Base-by-base conservation (phyloP, 1,140 invertebrate genomes). In the Plectus sambesii region DNA sequence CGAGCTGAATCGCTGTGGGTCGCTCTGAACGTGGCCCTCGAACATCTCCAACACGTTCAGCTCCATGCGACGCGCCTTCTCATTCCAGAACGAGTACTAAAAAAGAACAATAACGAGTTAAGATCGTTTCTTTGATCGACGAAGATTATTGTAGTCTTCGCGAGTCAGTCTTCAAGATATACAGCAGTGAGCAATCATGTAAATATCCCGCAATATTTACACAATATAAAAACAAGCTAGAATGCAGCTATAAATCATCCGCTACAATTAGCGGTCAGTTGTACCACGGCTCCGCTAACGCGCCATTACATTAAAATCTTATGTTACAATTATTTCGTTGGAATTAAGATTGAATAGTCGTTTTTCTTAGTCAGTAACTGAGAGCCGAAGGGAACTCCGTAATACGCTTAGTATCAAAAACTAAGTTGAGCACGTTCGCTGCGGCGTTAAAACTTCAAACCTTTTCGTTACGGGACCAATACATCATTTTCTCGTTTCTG, bases 41-140 rank as follows among this genome's bases (percentile, higher is more conserved):
- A 89, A 97, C 38, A 99, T 72, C 74, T 98, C 93, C 58, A 97
- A 75, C 3, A 88, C 82, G 3, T 82, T 81, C 19, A 97, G 78
- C 75, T 98, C 93, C 33, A 81, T 82, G 46, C 93, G 78, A 36
- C 90, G 78, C 60, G 80, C 82, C 70, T 93, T 92, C 54, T 93
- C 86, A 73, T 86, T 97, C 69, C 83, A 92, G 69, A 85, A 93
- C 42, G 84, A 80, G 72, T 96, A 97, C 40, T 77, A 59, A 38
- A 69, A 69, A 35, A 33, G 49, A 58, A 58, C n/a, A n/a, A n/a
- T n/a, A n/a, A n/a, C n/a, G n/a, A n/a, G n/a, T 20, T 42, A 26
- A 9, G n/a, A n/a, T n/a, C n/a, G n/a, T n/a, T n/a, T n/a, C n/a
- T n/a, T n/a, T n/a, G n/a, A n/a, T n/a, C n/a, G n/a, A n/a, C n/a